Evolutionary conservation across 1,140 invertebrate species (phyloP), one percentile per base, ranked within the genome.

Genomic region (Mycetomoellerius zeteki): DNA sequence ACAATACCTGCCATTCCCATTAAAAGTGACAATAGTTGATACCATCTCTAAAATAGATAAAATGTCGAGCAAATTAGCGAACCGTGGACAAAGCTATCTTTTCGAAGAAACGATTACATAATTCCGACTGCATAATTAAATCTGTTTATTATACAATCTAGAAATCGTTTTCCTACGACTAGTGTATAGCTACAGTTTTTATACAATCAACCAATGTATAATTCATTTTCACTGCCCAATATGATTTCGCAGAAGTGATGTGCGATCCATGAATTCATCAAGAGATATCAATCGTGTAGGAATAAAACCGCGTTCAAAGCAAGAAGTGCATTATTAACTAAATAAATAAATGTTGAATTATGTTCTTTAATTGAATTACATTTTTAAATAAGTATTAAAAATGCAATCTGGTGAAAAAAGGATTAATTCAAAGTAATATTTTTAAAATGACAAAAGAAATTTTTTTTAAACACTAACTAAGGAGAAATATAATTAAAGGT

Each of bases 161-260:
- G 19, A 33, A 80, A 67, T 8, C 1, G 7, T 21, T 82, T 82
- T 82, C 47, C 33, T 82, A 82, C 12, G 14, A 58, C 16, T 47
- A 71, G 52, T 81, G 14, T 69, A 69, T 12, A 16, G 3, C 47
- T 27, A 30, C 27, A 72, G 4, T 73, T 71, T 82, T 56, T 72
- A 82, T 33, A 56, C 12, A 14, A 47, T 72, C 30, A 58, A 72
- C n/a, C 43, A 27, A 47, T 58, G 21, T 33, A n/a, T 30, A 21
- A 60, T 60, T 60, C 73, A 73, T 84, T 60, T 33, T 73, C 37
- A 84, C 69, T 84, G 80, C 67, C 80, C n/a, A 56, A 8, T 14
- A 47, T 54, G n/a, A 60, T 73, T 60, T 72, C 3, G 4, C 5
- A 5, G 24, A 60, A 58, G 21, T 71, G 64, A 58, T 60, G 19